Conservation (phyloP, 2,797 vertebrate species). For the Neosalanx taihuensis region DNA sequence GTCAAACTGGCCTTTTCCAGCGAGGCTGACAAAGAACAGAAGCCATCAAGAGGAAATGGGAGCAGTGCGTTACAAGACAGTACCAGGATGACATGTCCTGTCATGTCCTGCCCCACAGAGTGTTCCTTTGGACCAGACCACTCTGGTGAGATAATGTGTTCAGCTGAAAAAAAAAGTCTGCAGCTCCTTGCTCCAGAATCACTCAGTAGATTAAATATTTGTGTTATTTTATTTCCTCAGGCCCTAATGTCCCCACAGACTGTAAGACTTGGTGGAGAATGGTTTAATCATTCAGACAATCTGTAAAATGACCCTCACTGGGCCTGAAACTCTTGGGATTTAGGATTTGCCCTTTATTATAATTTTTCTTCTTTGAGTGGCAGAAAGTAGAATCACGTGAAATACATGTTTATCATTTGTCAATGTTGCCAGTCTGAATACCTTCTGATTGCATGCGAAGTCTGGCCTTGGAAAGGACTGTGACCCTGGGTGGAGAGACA, state of each 20-base stretch:
- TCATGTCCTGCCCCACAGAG: conserved; percentile 39
- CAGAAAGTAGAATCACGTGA: conserved; percentile 3
- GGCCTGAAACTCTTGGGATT: conserved; percentile 29
- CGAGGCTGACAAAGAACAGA: background rate
- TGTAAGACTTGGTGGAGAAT: conserved; percentile 46
- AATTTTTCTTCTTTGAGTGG: conserved; percentile 17
- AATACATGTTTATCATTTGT: conserved; percentile 26
- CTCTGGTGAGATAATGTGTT: conserved; percentile 49
- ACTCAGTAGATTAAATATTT: conserved; percentile 68
- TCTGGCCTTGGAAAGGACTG: conserved; percentile 22
- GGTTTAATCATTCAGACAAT: conserved; percentile 55
- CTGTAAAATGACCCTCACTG: conserved; percentile 37
- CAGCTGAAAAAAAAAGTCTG: conserved; percentile 39
- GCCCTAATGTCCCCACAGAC: conserved; percentile 52
- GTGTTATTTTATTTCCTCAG: conserved; percentile 64
- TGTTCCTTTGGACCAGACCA: conserved; percentile 43
- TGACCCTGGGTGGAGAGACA: conserved; percentile 33
- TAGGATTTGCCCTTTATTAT: conserved; percentile 16
- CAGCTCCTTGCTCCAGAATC: conserved; percentile 47
- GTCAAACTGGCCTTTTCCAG: conserved; percentile 10
- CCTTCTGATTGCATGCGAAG: conserved; percentile 34
- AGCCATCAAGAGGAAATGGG: conserved; percentile 17
- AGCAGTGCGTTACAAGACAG: conserved; percentile 28
- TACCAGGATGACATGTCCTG: conserved; percentile 42
- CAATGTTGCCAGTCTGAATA: conserved; percentile 21